Base-by-base conservation (phyloP, 1,140 invertebrate genomes). In the Nixonia krombeini region DNA sequence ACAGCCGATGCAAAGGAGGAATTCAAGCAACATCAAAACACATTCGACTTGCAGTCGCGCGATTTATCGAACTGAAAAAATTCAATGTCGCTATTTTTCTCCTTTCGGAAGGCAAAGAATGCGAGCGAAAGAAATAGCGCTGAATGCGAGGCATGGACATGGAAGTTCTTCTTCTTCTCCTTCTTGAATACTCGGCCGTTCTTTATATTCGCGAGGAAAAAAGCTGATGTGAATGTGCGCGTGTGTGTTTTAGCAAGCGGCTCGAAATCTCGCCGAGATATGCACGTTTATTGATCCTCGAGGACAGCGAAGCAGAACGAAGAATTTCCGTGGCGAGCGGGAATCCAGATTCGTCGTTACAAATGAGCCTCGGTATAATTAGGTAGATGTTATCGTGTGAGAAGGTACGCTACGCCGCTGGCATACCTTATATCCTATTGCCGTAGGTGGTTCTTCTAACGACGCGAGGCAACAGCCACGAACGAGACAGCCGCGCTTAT, bases 371-470 rank as follows among this genome's bases (percentile, higher is more conserved):
- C 41, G 64, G 68, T 78, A 78, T 79, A 80, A 80, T 80, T 80
- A 80, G 75, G 69, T 68, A 80, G 78, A 80, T 80, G 51, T 49
- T 79, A 80, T 80, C 78, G 78, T 78, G 75, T 80, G 78, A 78
- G 78, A 80, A 80, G 70, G 70, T 73, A 69, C 67, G 71, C 75
- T 70, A 72, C 64, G 42, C 70, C 66, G 59, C 52, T 62, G 72
- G 68, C 51, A 64, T 73, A 66, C 64, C 67, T 69, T 67, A 63
- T 55, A 70, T 66, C 70, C 55, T 61, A 65, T 63, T 51, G 49
- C 61, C 45, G 67, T 73, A 70, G 70, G 66, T 72, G 73, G 69
- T 73, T 72, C 66, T 73, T 78, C 73, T 76, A 78, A 74, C 72
- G 69, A 78, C 67, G 58, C 49, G 52, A 61, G 35, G 55, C 68